Base-by-base conservation (phyloP, 2,797 vertebrate genomes). In the Ataeniobius toweri region DNA sequence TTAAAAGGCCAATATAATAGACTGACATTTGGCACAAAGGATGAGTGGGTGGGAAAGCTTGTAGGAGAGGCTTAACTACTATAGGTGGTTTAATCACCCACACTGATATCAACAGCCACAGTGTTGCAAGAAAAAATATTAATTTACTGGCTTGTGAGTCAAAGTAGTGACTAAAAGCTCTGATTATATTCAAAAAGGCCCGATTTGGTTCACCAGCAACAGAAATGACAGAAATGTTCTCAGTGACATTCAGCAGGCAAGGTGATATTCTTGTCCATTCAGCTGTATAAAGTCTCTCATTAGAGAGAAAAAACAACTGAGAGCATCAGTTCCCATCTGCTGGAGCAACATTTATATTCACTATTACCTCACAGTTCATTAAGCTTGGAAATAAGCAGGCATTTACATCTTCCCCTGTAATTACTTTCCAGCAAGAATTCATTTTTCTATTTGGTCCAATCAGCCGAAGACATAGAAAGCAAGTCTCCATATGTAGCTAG, bases 321-420 rank as follows among this genome's bases (percentile, higher is more conserved):
- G 75, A 80, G 48, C 71, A 84, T 77, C 79, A 88, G 72, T 80
- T 83, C 77, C 85, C 83, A 86, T 92, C 89, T 91, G 90, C 75
- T 83, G 63, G 76, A 72, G 78, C 58, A 73, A 88, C 78, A 84
- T 80, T 78, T 65, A 67, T 92, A 81, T 92, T 93, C 90, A 90
- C 84, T 80, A 31, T 84, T 81, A 80, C 83, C 83, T 78, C 81
- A 82, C 81, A 82, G 89, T 76, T 91, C 87, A 93, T 91, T 92
- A 91, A 77, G 77, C 76, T 74, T 51, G 77, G 75, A 75, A 88
- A 90, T 77, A 83, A 86, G 81, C 81, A 78, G 58, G 70, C 56
- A n/a, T 80, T 50, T 75, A 83, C 82, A 84, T 86, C 74, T 77
- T 83, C 75, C 65, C 53, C 65, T 61, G 75, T 80, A 89, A 89